Percentiles rank a stretch among this genome's conserved stretches.
Evolutionary conservation across 23 tunicate genomes (phyloP).

Genomic region (Corella eumyota): DNA sequence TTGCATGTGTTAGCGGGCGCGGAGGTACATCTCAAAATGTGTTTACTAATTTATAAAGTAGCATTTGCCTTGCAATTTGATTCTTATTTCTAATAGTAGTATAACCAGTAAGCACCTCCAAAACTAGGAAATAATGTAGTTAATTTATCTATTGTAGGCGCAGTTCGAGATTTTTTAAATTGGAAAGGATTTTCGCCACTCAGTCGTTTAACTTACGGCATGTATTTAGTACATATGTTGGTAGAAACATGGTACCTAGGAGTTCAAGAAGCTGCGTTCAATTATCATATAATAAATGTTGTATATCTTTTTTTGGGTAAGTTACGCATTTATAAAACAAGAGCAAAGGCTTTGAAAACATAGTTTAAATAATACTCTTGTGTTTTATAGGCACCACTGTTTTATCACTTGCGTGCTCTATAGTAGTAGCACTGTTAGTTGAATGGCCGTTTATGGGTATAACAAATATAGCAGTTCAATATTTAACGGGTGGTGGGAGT

Average conservation of each 20-base stretch:
- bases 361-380: no score
- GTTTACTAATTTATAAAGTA: neutral
- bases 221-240: conserved; percentile 20
- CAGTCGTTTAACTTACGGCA: conserved; percentile 21
- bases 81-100: neutral
- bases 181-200: conserved; percentile 35
- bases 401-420: conserved; percentile 11
- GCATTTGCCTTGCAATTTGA: neutral
- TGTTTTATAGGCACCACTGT: conserved; percentile 18
- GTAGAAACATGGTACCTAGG: conserved; percentile 12
- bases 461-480: no score
- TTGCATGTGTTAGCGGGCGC: conserved; percentile 15
- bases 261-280: conserved; percentile 9
- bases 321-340: neutral
- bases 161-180: conserved; percentile 20
- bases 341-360: no score
- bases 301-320: conserved; percentile 25
- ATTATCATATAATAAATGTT: conserved; percentile 16
- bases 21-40: conserved; percentile 6
- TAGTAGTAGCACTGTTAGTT: conserved; percentile 8
- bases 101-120: no score
- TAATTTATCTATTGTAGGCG: conserved; percentile 26
- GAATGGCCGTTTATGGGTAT: conserved; percentile 36
- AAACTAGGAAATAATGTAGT: no score
- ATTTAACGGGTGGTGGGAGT: no score